A percentile compares a stretch with the other conserved stretches of the same genome.
Conservation (phyloP, 2,888 invertebrate genomes). For the Thymelicus lineola region DNA sequence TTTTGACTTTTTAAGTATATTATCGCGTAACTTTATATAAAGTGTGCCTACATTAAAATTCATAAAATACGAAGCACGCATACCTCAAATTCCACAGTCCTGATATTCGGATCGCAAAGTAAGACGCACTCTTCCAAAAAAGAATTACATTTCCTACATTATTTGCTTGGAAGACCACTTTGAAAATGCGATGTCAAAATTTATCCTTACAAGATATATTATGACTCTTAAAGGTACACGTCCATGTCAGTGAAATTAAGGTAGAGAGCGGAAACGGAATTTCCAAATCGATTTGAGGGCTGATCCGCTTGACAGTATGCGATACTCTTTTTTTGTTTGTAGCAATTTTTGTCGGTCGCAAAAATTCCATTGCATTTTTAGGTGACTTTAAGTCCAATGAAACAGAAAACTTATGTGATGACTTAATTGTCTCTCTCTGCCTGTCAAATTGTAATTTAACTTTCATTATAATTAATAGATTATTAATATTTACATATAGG, state of each 20-base stretch:
- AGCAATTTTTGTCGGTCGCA: not conserved
- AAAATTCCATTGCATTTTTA: too few relatives aligned
- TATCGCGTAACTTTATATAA: not conserved
- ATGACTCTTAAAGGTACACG: constrained; percentile 3
- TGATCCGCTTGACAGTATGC: not conserved
- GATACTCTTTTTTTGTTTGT: not conserved
- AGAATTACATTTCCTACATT: constrained; percentile 36
- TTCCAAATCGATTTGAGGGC: not conserved
- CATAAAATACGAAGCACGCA: constrained; percentile 1
- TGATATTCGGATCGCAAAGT: constrained; percentile 17
- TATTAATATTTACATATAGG: too few relatives aligned
- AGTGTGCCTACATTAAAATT: not conserved
- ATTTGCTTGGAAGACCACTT: constrained; percentile 37
- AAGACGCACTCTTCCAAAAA: constrained; percentile 31
- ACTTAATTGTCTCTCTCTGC: too few relatives aligned
- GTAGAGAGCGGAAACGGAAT: not conserved
- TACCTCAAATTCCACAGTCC: constrained; percentile 21
- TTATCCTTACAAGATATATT: constrained; percentile 36
- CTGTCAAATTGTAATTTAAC: too few relatives aligned
- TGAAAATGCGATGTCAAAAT: constrained; percentile 37
- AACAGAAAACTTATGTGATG: too few relatives aligned
- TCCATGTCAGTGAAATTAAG: not conserved
- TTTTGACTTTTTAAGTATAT: too few relatives aligned
- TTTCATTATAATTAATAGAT: too few relatives aligned
- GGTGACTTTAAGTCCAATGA: too few relatives aligned